These are phyloP conservation scores for Rhagium mordax DNA, from an alignment of 2,888 invertebrate species.

Conservation along the genomic window DNA sequence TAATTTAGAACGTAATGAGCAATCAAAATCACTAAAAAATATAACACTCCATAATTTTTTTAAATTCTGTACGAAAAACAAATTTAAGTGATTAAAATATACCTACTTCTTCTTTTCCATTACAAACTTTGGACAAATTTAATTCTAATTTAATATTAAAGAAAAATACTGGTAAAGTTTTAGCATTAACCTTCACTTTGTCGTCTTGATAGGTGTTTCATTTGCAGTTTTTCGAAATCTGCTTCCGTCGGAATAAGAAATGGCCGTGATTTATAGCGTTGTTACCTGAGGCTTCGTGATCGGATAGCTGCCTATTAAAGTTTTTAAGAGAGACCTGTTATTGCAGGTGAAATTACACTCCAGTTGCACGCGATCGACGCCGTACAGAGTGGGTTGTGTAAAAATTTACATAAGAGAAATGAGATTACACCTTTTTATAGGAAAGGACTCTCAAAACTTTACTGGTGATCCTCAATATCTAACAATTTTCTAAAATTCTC, in stretches of 20 bases:
- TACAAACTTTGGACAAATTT: too few relatives aligned
- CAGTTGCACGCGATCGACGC: constrained; percentile 23
- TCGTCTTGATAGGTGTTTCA: neutral
- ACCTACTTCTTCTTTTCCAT: too few relatives aligned
- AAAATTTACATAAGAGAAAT: neutral
- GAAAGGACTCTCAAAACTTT: neutral
- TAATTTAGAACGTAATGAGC: too few relatives aligned
- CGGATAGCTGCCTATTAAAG: constrained; percentile 34
- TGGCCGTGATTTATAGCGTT: constrained; percentile 27
- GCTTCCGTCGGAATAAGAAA: constrained; percentile 23
- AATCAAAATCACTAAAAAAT: too few relatives aligned
- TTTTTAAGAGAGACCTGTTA: constrained; percentile 26
- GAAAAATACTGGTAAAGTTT: neutral
- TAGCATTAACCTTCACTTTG: neutral
- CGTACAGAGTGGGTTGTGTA: neutral
- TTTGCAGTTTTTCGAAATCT: constrained; percentile 12
- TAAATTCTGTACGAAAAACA: too few relatives aligned
- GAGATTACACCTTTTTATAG: neutral
- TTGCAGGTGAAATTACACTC: constrained; percentile 21
- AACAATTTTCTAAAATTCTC: too few relatives aligned
- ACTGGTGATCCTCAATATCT: too few relatives aligned
- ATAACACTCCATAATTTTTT: too few relatives aligned
- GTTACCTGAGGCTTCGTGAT: constrained; percentile 27
- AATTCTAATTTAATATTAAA: neutral
- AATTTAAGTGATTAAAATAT: too few relatives aligned